Percentiles rank a stretch among this genome's conserved stretches.
phyloP scores from a whole-genome alignment of 1,140 invertebrate species.

The Neodiprion lecontei region DNA sequence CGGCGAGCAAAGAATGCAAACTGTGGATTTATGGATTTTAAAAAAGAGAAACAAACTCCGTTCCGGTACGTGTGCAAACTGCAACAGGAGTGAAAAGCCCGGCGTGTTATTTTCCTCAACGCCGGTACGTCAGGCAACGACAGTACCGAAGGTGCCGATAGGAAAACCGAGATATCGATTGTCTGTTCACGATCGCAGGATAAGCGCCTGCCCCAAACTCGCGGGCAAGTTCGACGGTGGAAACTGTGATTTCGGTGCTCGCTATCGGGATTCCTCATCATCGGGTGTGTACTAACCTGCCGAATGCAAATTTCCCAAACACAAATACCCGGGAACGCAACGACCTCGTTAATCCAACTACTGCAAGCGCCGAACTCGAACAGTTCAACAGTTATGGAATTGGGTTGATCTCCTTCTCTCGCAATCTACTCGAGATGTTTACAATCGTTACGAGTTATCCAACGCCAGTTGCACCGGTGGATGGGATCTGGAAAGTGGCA shows the following conservation, averaged over 20 bases:
- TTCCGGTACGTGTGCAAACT: no score
- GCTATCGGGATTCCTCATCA: background rate
- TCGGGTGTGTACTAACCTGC: background rate
- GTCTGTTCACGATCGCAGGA: background rate
- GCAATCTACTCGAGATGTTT: no score
- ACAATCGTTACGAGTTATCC: no score
- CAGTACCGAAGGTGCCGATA: background rate
- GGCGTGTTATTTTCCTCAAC: background rate
- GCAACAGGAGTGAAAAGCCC: background rate
- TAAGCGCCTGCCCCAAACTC: background rate
- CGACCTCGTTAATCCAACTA: background rate
- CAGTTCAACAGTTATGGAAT: background rate
- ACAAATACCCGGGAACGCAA: background rate
- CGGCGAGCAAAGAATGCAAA: background rate
- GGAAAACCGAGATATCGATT: background rate
- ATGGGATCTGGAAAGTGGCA: no score
- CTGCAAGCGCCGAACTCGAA: background rate
- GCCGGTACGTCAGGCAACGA: background rate
- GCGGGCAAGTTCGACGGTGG: background rate
- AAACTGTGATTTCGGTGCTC: background rate
- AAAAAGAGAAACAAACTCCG: background rate
- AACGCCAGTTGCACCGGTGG: no score
- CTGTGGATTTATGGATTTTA: background rate
- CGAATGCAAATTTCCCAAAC: background rate
- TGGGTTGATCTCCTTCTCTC: background rate